Conservation (phyloP, 2,113 vertebrate species). For the Hemiprocne comata region DNA sequence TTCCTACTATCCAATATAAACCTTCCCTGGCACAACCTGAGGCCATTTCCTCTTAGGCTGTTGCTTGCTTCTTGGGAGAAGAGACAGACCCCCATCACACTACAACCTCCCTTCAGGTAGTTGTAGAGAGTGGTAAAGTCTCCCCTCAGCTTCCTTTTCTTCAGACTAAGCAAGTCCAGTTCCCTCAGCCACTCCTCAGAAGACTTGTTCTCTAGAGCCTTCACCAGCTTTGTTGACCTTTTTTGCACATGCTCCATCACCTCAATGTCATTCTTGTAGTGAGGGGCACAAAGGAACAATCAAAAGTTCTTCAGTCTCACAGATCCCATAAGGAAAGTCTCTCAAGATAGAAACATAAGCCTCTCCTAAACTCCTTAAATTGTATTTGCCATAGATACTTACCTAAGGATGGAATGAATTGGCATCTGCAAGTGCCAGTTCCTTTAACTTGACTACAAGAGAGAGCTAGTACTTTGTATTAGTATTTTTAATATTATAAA, state of each 20-base stretch:
- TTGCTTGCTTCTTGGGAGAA: not conserved
- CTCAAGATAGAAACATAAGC: not conserved
- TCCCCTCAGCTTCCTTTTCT: not conserved
- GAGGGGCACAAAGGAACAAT: not conserved
- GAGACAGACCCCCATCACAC: fast-evolving
- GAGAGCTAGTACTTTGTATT: not conserved
- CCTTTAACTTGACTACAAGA: not conserved
- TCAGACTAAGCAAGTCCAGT: not conserved
- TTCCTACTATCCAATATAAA: not conserved
- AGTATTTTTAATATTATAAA: not conserved
- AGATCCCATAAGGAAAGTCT: not conserved
- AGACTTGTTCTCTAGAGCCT: not conserved
- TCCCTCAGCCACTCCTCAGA: too few relatives aligned
- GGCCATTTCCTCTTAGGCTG: not conserved
- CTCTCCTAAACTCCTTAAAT: not conserved
- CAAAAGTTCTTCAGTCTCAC: not conserved
- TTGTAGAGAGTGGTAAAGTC: fast-evolving
- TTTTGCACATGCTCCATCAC: too few relatives aligned
- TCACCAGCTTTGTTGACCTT: not conserved
- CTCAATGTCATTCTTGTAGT: too few relatives aligned
- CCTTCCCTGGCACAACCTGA: not conserved
- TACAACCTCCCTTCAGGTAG: not conserved
- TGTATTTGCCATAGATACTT: not conserved
- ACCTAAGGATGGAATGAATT: not conserved
- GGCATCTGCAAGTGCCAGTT: not conserved